Conservation (phyloP, 2,888 invertebrate genomes). For the Hemithea aestivaria region DNA sequence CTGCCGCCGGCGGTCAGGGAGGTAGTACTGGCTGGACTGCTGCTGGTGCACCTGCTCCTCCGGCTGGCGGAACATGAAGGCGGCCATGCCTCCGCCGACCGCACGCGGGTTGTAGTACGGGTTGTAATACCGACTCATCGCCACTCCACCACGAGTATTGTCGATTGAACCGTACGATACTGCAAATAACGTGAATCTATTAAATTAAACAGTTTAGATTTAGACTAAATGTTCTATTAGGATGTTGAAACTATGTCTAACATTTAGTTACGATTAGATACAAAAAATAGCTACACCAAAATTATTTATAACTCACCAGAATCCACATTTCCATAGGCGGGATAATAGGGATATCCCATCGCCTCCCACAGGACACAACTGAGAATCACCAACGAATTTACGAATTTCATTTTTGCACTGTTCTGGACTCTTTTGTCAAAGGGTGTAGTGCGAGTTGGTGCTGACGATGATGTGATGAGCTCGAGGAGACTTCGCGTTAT, state of each 20-base stretch:
- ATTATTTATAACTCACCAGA: slow-evolving; percentile 49
- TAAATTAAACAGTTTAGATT: too few relatives aligned
- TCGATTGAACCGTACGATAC: slow-evolving; percentile 64
- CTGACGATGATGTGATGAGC: slow-evolving; percentile 49
- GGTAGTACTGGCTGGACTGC: slow-evolving; percentile 61
- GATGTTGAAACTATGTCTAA: too few relatives aligned
- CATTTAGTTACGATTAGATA: too few relatives aligned
- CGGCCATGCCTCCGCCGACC: slow-evolving; percentile 59
- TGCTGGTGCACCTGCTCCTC: slow-evolving; percentile 38
- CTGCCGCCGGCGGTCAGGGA: slow-evolving; percentile 64
- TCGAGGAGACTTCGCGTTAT: slow-evolving; percentile 50
- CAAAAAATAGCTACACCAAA: too few relatives aligned
- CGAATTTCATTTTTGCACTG: slow-evolving; percentile 51
- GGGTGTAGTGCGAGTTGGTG: slow-evolving; percentile 48
- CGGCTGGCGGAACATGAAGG: slow-evolving; percentile 62
- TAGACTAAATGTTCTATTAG: too few relatives aligned
- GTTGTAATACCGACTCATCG: slow-evolving; percentile 67
- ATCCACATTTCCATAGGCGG: slow-evolving; percentile 65
- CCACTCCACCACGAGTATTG: slow-evolving; percentile 62
- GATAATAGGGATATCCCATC: slow-evolving; percentile 58
- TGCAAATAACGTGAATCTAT: slow-evolving; percentile 27
- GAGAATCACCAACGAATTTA: slow-evolving; percentile 41
- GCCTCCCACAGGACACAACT: slow-evolving; percentile 52
- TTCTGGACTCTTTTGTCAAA: slow-evolving; percentile 28
- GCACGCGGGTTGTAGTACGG: slow-evolving; percentile 59